Percentiles rank a stretch among this genome's conserved stretches.
Conservation (phyloP, 2,113 vertebrate genomes). For the Rousettus leschenaultii region DNA sequence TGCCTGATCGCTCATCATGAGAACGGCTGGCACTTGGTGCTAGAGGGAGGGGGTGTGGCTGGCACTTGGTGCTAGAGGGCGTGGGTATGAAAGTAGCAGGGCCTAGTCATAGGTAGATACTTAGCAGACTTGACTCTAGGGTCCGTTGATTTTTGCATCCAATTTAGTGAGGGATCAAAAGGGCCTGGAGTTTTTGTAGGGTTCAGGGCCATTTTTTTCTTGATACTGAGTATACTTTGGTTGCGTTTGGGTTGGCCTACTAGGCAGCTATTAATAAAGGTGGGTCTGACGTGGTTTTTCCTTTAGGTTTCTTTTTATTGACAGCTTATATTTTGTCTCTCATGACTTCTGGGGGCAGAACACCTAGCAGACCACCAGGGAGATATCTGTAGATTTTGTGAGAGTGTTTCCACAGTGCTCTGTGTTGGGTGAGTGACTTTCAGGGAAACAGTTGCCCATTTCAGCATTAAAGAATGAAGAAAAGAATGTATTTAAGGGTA, state of each 20-base stretch:
- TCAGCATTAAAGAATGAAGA: not conserved
- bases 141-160: not conserved
- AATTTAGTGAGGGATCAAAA: not conserved
- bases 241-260: not conserved
- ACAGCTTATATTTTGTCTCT: not conserved
- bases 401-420: not conserved
- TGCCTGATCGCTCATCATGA: not conserved
- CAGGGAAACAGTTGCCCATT: not conserved
- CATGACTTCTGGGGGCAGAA: not conserved
- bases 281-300: not conserved
- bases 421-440: not conserved
- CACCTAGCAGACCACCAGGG: not conserved
- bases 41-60: no score
- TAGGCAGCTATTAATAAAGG: not conserved
- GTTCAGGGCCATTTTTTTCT: not conserved
- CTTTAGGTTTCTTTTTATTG: constrained; percentile 6
- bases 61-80: not conserved
- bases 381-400: not conserved
- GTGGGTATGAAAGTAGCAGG: not conserved
- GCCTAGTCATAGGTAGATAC: not conserved
- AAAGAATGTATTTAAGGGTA: not conserved
- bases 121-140: not conserved
- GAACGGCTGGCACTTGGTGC: not conserved
- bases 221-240: not conserved
- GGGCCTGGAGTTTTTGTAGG: not conserved